These are phyloP conservation scores for Gobius niger DNA, from an alignment of 2,113 vertebrate genomes.

Conservation along the genomic window DNA sequence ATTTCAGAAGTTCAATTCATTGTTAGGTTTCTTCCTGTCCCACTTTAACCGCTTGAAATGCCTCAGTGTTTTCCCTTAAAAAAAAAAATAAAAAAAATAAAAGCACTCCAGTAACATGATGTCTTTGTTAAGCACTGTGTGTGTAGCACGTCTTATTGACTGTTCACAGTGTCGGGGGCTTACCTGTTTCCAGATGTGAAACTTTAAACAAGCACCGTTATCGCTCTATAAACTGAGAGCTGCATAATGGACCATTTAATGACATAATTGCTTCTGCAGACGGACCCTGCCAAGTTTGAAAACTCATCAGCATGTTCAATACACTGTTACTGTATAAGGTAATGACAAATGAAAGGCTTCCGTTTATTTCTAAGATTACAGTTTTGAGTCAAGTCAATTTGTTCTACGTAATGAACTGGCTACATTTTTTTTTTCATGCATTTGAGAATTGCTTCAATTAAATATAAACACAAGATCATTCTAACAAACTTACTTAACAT, in stretches of 20 bases:
- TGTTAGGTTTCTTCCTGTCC: no score
- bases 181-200: background rate
- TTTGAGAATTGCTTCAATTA: background rate
- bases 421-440: background rate
- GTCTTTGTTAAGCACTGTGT: background rate
- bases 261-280: conserved; percentile 2
- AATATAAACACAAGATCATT: background rate
- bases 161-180: background rate
- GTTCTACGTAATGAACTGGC: background rate
- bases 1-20: no score
- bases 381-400: background rate
- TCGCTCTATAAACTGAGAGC: background rate
- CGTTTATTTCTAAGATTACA: background rate
- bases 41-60: no score
- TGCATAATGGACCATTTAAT: conserved; percentile 1
- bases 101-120: no score
- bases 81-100: no score
- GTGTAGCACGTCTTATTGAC: background rate
- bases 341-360: conserved; percentile 1
- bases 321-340: background rate
- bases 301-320: background rate
- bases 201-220: conserved; percentile 4
- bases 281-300: background rate
- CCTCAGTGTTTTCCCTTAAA: no score
- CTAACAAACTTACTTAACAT: background rate